Base-by-base conservation (phyloP, 2,888 invertebrate genomes). In the Rhodophaea formosa region DNA sequence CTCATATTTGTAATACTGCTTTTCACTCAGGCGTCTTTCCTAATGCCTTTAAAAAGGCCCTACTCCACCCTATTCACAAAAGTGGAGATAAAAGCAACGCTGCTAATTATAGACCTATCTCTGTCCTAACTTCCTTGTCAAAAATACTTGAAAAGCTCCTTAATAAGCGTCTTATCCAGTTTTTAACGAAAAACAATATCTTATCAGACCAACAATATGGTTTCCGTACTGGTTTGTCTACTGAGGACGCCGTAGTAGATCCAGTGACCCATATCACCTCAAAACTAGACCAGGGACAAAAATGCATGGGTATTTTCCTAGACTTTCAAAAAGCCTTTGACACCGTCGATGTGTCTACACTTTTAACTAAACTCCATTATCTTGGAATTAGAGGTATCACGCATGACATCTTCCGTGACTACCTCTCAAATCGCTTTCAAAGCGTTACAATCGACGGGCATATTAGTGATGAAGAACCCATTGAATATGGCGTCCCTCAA, bases 151-250 rank as follows among this genome's bases (percentile, higher is more conserved):
- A 57, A 57, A 60, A 60, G 46, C 15, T 57, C 6, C 30, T 60
- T 5, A 62, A 62, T 46, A 53, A 44, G 7, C 51, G 57, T 52
- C 55, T 61, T 8, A 8, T 55, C 32, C 54, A 23, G 3, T 61
- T 55, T 55, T 12, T 62, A n/a, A 47, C 32, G 16, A 49, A 52
- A 51, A 53, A 44, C 39, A 49, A 58, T 1, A 46, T 59, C 7
- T 7, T 63, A 16, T 63, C 61, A 0, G 16, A 42, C 8, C 17
- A 55, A 5, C 60, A 62, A 45, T 62, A 58, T 10, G 62, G 62
- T 12, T 62, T 62, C 29, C 57, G 60, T 15, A 15, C 52, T 8
- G 59, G 59, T 0, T 1, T 52, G 14, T 61, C 62, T 0, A 61
- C 63, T 6, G 51, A 63, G 16, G 59, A 59, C 30, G 59, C 61